phyloP scores from a whole-genome alignment of 2,797 vertebrate genomes.

The Sebastes hopkinsi region DNA sequence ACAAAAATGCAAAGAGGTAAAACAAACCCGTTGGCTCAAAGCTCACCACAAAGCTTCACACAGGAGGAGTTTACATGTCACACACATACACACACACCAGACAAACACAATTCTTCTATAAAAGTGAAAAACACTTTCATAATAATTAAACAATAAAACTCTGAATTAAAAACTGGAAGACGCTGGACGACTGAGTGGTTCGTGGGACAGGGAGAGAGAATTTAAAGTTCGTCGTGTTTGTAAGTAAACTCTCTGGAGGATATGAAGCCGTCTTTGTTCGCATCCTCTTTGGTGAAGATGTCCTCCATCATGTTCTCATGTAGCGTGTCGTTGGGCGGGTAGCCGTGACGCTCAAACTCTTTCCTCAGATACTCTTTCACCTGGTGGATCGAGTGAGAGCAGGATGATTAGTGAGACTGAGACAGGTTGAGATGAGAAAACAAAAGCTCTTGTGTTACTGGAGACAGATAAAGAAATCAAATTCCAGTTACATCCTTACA shows the following conservation, averaged over 20 bases:
- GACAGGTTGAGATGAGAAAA: neutral
- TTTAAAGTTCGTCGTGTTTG: slow-evolving; percentile 93
- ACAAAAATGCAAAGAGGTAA: neutral
- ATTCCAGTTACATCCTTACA: neutral
- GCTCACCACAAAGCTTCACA: neutral
- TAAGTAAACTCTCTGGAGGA: slow-evolving; percentile 97
- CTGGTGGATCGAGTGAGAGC: slow-evolving; percentile 68
- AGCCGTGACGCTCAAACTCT: slow-evolving; percentile 93
- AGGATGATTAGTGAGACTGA: neutral
- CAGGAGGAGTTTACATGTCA: neutral
- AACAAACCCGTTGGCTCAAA: neutral
- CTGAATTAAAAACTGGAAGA: neutral
- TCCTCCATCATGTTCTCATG: slow-evolving; percentile 92
- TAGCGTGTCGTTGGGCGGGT: slow-evolving; percentile 92
- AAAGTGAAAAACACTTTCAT: neutral
- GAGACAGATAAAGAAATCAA: neutral
- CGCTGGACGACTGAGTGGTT: neutral
- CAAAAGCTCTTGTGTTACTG: neutral
- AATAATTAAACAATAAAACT: neutral
- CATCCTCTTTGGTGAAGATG: slow-evolving; percentile 96
- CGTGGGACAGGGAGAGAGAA: neutral
- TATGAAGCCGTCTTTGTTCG: slow-evolving; percentile 94
- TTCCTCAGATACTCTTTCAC: slow-evolving; percentile 93
- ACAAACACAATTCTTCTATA: slow-evolving; percentile 4
- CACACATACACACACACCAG: neutral